Conservation (phyloP, 2,888 invertebrate species). For the Salticus scenicus region DNA sequence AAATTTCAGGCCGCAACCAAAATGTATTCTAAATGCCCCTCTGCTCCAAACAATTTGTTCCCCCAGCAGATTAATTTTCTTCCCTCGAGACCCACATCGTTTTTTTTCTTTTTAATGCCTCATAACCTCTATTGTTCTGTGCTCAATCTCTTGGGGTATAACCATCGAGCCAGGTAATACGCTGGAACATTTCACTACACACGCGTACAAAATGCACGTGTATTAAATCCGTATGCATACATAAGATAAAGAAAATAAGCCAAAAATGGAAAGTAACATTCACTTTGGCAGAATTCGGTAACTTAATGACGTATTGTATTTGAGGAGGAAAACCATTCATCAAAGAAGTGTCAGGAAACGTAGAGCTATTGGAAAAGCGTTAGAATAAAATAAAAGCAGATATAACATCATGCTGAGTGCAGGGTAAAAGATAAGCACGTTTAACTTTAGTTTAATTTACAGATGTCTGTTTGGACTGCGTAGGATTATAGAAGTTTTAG, state of each 20-base stretch:
- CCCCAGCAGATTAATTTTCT: background rate
- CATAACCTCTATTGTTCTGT: background rate
- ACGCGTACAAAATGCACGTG: background rate
- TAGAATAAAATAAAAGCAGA: background rate
- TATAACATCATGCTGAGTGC: background rate
- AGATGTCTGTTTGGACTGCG: background rate
- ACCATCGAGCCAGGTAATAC: background rate
- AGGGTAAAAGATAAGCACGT: background rate
- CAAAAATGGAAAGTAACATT: background rate
- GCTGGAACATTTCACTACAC: background rate
- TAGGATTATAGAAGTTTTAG: too few species aligned
- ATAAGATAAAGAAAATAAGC: background rate
- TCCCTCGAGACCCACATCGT: background rate
- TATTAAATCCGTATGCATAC: background rate
- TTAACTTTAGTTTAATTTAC: conserved; percentile 5
- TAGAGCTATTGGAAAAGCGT: conserved; percentile 13
- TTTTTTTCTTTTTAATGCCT: background rate
- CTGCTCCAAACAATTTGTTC: too few species aligned
- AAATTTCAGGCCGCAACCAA: too few species aligned
- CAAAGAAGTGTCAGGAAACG: conserved; percentile 17
- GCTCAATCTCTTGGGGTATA: background rate
- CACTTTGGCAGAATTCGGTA: background rate
- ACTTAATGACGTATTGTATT: conserved; percentile 54
- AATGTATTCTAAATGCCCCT: too few species aligned
- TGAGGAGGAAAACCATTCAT: conserved; percentile 42